A percentile compares a stretch with the other conserved stretches of the same genome.
Conservation (phyloP, 2,888 invertebrate species). For the Spicauda simplicius region DNA sequence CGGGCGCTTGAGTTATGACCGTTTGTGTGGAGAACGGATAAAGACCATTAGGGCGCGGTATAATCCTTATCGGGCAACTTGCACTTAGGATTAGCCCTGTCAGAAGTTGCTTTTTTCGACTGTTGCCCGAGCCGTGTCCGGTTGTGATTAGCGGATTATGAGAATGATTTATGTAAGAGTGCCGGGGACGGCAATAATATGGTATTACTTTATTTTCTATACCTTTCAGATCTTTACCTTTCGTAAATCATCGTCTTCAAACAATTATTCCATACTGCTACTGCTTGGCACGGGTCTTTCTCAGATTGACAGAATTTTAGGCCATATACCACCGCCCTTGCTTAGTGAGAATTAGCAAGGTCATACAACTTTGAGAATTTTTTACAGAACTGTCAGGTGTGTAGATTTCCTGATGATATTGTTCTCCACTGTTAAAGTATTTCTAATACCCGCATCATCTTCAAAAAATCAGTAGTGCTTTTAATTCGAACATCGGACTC, state of each 20-base stretch:
- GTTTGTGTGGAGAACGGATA: conserved; percentile 82
- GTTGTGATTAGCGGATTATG: conserved; percentile 75
- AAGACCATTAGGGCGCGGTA: conserved; percentile 79
- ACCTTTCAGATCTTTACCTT: conserved; percentile 22
- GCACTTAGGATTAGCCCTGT: conserved; percentile 84
- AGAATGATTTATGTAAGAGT: conserved; percentile 31
- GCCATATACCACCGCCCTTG: no score
- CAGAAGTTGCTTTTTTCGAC: conserved; percentile 80
- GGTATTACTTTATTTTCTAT: conserved; percentile 22
- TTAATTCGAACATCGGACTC: no score
- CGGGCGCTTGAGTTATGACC: conserved; percentile 75
- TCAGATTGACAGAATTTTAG: no score
- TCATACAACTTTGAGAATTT: no score
- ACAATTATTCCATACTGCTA: no score
- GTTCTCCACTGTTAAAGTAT: no score
- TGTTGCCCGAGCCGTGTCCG: conserved; percentile 73
- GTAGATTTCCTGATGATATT: no score
- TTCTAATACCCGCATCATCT: no score
- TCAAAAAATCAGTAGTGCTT: no score
- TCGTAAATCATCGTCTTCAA: not conserved
- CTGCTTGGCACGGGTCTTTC: no score
- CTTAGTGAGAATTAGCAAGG: no score
- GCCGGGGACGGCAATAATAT: conserved; percentile 18
- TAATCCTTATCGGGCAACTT: conserved; percentile 84
- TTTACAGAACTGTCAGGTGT: no score